These are phyloP conservation scores for Nyctibius grandis DNA, from an alignment of 2,797 vertebrate genomes.

Conservation along the genomic window DNA sequence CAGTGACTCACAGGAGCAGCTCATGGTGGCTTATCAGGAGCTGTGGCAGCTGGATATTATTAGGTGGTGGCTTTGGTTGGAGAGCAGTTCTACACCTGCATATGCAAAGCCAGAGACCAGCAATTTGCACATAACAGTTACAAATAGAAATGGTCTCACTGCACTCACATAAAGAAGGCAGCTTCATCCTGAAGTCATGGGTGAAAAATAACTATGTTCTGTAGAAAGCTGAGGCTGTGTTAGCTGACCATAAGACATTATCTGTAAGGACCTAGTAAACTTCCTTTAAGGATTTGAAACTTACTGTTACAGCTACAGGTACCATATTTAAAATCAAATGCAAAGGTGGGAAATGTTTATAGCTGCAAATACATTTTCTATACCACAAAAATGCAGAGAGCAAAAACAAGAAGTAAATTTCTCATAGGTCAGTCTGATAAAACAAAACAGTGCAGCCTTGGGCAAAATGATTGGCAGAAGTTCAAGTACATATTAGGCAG, in stretches of 20 bases:
- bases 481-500: background rate
- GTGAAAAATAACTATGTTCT: background rate
- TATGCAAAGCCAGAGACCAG: background rate
- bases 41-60: background rate
- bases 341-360: background rate
- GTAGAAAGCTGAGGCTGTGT: background rate
- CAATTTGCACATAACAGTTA: fast-evolving
- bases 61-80: background rate
- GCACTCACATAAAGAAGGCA: background rate
- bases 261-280: background rate
- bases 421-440: background rate
- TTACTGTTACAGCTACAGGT: background rate
- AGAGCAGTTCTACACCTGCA: background rate
- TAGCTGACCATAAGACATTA: background rate
- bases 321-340: background rate
- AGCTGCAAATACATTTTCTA: background rate
- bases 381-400: background rate
- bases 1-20: background rate
- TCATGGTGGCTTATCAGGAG: background rate
- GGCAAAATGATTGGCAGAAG: background rate
- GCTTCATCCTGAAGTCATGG: background rate
- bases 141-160: background rate
- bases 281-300: background rate
- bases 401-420: background rate
- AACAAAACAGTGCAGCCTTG: background rate